Evolutionary conservation across 2,888 invertebrate genomes (phyloP), one percentile per base, ranked within the genome.

Genomic region (Acanthacorydalis orientalis): DNA sequence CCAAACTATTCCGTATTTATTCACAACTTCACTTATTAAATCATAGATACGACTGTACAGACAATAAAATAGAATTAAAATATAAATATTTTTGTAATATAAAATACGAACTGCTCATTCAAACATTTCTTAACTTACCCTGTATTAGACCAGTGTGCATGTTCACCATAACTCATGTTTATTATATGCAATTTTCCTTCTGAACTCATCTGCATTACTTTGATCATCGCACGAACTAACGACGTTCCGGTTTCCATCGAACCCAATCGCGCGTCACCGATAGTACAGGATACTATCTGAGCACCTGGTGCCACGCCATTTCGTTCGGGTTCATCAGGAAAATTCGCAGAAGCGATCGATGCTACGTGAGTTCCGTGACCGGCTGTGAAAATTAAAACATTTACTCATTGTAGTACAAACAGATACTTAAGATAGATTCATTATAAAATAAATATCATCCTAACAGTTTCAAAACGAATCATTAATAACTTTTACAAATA

Each of bases 131-230:
- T 31, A 37, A 55, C 73, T 72, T 68, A 89, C 88, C 96, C 95
- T 7, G 83, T 68, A 64, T 89, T 84, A 2, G 88, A 79, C 85
- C 91, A 92, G 64, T 91, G 86, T 0, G 90, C 80, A 57, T 88
- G 89, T 67, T 97, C 97, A 1, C 97, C 97, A 57, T 96, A 98
- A 60, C 95, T 96, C 89, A 93, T 96, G 64, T 98, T 98, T 54
- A 97, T 88, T 1, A 97, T 82, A 61, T 97, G 88, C 45, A 90
- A 71, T 56, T 74, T 74, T 56, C 67, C 69, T 1, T 65, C 65
- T 1, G 59, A 65, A 42, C 74, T 72, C 14, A 82, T 61, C 57
- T 83, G 79, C 83, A 89, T 89, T 35, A 90, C 73, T 64, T 83
- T 80, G 55, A 87, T 83, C 72, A 95, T 93, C 8, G 95, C 95